These are phyloP conservation scores for Pinctada fucata DNA, from an alignment of 2,888 invertebrate genomes.

Conservation along the genomic window DNA sequence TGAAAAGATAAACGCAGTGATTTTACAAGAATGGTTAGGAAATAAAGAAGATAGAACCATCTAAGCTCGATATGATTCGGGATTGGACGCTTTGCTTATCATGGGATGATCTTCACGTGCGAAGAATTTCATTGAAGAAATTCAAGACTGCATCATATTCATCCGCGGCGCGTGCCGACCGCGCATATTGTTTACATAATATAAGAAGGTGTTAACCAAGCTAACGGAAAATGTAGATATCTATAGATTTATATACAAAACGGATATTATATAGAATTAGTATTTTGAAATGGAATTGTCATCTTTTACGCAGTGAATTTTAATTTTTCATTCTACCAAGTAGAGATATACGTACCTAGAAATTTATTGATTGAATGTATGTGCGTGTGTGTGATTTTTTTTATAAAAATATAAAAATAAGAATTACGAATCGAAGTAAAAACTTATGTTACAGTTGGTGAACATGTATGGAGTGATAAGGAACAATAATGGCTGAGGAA, in stretches of 20 bases:
- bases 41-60: background rate
- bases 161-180: constrained; percentile 3
- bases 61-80: background rate
- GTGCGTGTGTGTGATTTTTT: background rate
- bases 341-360: too few relatives aligned
- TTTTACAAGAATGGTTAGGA: background rate
- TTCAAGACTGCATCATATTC: background rate
- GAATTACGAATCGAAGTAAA: background rate
- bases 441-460: background rate
- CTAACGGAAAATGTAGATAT: too few relatives aligned
- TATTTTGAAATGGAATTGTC: background rate
- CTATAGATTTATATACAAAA: background rate
- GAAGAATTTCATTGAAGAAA: constrained; percentile 17
- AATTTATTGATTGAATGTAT: too few relatives aligned
- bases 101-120: constrained; percentile 1
- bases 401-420: background rate
- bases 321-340: too few relatives aligned
- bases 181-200: constrained; percentile 5
- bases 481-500: constrained; percentile 24
- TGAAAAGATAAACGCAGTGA: too few relatives aligned
- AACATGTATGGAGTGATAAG: background rate
- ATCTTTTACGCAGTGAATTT: too few relatives aligned
- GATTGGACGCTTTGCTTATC: background rate
- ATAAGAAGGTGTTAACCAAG: background rate
- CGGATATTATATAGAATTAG: background rate